These are phyloP conservation scores for Hydra vulgaris DNA, from an alignment of 30 jellyfish, hydroid and myxozoan genomes.

Conservation along the genomic window DNA sequence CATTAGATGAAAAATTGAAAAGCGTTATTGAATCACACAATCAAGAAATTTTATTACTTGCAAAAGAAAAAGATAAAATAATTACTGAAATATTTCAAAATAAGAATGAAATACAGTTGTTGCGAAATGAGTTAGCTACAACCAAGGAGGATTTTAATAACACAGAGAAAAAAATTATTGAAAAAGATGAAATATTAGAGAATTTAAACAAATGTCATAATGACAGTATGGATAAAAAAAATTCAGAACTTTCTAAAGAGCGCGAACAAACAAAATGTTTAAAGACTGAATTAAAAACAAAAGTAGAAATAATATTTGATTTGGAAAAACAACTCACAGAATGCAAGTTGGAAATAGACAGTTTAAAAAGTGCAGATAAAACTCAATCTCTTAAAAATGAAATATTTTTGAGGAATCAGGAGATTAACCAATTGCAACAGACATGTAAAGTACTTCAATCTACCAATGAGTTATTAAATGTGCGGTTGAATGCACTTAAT, in stretches of 20 bases:
- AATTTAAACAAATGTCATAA: background rate
- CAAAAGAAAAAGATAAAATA: background rate
- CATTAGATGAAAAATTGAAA: background rate
- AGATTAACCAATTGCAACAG: conserved; percentile 10
- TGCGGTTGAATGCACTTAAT: conserved; percentile 9
- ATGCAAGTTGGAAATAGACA: background rate
- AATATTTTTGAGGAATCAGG: background rate
- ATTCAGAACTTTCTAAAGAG: background rate
- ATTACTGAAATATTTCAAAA: background rate
- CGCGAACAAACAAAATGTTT: background rate
- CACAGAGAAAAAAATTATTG: background rate
- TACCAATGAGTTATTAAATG: conserved; percentile 21
- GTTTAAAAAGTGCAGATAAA: background rate
- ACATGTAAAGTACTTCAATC: conserved; percentile 19
- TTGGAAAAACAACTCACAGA: conserved; percentile 2
- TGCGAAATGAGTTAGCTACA: background rate
- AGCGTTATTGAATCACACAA: background rate
- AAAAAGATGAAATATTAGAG: background rate
- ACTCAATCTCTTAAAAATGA: background rate
- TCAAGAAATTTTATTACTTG: background rate
- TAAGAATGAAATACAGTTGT: background rate
- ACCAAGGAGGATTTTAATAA: background rate
- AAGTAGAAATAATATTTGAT: background rate
- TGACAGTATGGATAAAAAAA: background rate
- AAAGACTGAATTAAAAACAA: background rate